A percentile compares a stretch with the other conserved stretches of the same genome.
Conservation (phyloP, 2,797 vertebrate genomes). For the Anguilla anguilla region DNA sequence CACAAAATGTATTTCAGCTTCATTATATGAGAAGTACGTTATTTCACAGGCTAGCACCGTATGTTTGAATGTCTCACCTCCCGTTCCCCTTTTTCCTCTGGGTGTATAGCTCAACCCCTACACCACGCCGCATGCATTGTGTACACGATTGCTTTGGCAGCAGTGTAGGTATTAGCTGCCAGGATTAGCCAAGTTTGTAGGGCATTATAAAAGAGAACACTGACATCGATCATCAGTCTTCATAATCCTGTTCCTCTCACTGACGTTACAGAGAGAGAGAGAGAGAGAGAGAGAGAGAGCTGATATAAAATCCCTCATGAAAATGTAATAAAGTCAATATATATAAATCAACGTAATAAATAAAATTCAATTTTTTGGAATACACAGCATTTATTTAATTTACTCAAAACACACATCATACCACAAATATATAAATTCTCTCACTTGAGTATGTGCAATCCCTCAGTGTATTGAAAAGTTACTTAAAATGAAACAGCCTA, state of each 20-base stretch:
- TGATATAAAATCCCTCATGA: neutral
- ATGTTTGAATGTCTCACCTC: neutral
- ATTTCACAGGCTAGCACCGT: neutral
- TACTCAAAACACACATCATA: neutral
- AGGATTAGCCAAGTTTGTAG: constrained; percentile 76
- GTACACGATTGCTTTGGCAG: constrained; percentile 61
- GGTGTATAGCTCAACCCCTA: neutral
- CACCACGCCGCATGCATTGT: neutral
- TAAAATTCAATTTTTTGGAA: neutral
- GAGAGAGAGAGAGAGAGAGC: too few relatives aligned
- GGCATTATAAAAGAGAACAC: constrained; percentile 62
- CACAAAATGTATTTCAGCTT: too few relatives aligned
- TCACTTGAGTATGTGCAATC: neutral
- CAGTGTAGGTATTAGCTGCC: constrained; percentile 69
- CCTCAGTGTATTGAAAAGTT: neutral
- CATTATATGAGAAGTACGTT: too few relatives aligned
- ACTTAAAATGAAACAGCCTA: neutral
- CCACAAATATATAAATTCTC: neutral
- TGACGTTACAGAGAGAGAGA: neutral
- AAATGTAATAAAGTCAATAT: neutral
- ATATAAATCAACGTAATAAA: neutral
- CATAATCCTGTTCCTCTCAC: constrained; percentile 39
- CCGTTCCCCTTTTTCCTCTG: neutral
- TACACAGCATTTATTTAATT: neutral
- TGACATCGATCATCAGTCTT: constrained; percentile 22